Conservation (phyloP, 2,888 invertebrate species). For the Phytoseiulus persimilis region DNA sequence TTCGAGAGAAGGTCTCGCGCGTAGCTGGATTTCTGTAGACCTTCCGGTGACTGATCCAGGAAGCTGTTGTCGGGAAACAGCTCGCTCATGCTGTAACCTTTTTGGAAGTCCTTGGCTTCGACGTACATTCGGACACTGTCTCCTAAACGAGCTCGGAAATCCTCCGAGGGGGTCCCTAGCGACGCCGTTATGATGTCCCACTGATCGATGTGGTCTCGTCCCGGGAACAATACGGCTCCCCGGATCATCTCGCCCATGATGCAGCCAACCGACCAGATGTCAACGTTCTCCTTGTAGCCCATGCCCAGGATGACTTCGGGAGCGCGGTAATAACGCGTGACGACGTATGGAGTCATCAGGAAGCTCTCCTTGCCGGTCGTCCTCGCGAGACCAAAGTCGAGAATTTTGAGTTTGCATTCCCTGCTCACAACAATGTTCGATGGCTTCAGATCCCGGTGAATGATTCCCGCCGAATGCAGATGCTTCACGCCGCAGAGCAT, state of each 20-base stretch:
- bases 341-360: conserved; percentile 99
- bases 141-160: conserved; percentile 93
- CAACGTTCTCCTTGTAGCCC: conserved; percentile 99
- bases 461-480: conserved; percentile 74
- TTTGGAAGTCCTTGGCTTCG: conserved; percentile 90
- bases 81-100: conserved; percentile 88
- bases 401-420: conserved; percentile 96
- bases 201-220: conserved; percentile 98
- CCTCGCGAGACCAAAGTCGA: conserved; percentile 95
- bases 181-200: conserved; percentile 95
- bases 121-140: conserved; percentile 97
- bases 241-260: conserved; percentile 99
- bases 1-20: conserved; percentile 92
- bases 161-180: conserved; percentile 88
- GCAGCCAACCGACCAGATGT: conserved; percentile 98
- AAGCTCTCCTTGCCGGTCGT: conserved; percentile 89
- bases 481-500: conserved; percentile 99
- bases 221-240: conserved; percentile 94
- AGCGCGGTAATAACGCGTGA: conserved; percentile 95
- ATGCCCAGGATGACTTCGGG: conserved; percentile 88
- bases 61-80: conserved; percentile 96
- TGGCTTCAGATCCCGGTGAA: conserved; percentile 86
- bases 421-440: conserved; percentile 99
- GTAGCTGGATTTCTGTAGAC: conserved; percentile 82
- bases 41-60: conserved; percentile 89